Evolutionary conservation across 37 sponge, comb jelly and placozoan species (phyloP).

Genomic region (Oscarella lobularis): DNA sequence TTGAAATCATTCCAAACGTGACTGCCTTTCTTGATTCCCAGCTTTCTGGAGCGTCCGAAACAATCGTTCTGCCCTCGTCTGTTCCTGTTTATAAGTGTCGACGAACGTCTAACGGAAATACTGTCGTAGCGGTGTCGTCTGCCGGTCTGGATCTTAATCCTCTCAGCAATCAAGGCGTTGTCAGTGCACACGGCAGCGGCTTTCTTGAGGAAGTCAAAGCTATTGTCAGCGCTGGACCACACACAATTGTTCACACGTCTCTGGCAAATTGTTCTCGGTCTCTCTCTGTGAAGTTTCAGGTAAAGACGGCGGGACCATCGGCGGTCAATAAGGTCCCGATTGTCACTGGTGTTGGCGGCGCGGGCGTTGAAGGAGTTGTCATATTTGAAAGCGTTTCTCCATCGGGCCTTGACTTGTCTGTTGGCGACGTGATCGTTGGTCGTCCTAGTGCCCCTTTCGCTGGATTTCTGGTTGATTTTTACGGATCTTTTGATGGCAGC

Average conservation of each 20-base stretch:
- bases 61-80: background rate
- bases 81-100: background rate
- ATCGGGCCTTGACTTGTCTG: background rate
- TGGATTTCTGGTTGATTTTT: background rate
- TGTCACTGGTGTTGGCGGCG: background rate
- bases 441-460: background rate
- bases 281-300: background rate
- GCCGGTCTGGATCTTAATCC: background rate
- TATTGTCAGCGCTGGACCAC: background rate
- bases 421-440: background rate
- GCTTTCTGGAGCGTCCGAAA: background rate
- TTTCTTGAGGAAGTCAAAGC: background rate
- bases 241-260: constrained; percentile 1
- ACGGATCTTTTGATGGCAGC: background rate
- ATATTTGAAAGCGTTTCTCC: background rate
- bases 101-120: background rate
- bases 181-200: background rate
- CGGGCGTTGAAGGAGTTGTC: background rate
- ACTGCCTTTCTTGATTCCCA: background rate
- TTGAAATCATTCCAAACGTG: background rate
- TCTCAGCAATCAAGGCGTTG: background rate
- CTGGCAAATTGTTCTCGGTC: background rate
- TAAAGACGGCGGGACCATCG: background rate
- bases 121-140: background rate
- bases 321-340: background rate